These are phyloP conservation scores for Tineola bisselliella DNA, from an alignment of 2,888 invertebrate genomes.

Conservation along the genomic window DNA sequence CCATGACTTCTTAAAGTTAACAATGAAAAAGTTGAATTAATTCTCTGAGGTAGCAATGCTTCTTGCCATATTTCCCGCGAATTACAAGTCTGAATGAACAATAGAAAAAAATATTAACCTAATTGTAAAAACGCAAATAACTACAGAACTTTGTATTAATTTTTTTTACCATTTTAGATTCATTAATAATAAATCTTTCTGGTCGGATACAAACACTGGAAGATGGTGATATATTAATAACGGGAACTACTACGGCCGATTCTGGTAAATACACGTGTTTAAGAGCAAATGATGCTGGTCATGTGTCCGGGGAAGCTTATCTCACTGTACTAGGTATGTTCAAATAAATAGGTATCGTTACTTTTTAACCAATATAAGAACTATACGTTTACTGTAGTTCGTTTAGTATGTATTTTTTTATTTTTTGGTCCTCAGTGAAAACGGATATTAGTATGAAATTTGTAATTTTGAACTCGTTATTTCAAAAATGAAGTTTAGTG, in stretches of 20 bases:
- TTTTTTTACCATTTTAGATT: constrained; percentile 36
- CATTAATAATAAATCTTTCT: constrained; percentile 58
- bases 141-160: too few species aligned
- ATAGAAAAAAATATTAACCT: too few species aligned
- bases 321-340: constrained; percentile 81
- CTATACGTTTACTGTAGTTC: not conserved
- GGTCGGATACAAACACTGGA: constrained; percentile 87
- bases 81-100: too few species aligned
- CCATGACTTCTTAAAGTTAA: not conserved
- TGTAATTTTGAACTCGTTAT: too few species aligned
- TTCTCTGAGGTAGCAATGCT: too few species aligned
- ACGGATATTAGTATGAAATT: too few species aligned
- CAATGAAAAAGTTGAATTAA: not conserved
- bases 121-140: too few species aligned
- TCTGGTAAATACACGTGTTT: constrained; percentile 91
- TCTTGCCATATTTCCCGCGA: not conserved
- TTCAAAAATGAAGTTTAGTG: too few species aligned
- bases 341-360: not conserved
- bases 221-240: constrained; percentile 87
- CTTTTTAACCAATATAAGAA: too few species aligned
- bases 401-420: too few species aligned
- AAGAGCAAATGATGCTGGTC: constrained; percentile 89
- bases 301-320: constrained; percentile 82
- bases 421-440: too few species aligned
- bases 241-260: constrained; percentile 83